Percentiles rank a stretch among this genome's conserved stretches.
Conservation (phyloP, 2,113 vertebrate genomes). For the Promerops cafer region DNA sequence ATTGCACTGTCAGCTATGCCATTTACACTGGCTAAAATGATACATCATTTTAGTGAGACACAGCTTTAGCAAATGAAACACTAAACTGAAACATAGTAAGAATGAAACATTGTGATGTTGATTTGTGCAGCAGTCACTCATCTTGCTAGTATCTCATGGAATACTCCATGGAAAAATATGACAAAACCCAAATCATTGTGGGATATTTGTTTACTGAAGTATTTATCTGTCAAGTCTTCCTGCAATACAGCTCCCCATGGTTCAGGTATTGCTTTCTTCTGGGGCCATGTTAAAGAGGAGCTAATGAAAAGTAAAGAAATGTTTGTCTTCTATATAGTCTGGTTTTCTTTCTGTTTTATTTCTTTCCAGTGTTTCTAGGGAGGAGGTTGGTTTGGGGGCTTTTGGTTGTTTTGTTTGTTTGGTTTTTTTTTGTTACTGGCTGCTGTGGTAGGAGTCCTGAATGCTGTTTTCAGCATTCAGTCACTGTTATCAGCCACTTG, state of each 20-base stretch:
- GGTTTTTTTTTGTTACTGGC: neutral
- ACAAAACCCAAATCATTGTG: neutral
- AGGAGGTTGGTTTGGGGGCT: neutral
- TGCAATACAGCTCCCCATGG: neutral
- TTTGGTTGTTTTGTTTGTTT: neutral
- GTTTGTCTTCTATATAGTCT: neutral
- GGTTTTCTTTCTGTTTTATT: neutral
- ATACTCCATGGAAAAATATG: neutral
- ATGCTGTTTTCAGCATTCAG: too few species aligned
- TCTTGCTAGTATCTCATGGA: neutral
- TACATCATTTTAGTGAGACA: neutral
- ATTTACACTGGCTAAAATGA: neutral
- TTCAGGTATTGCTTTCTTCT: neutral
- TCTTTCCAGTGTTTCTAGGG: neutral
- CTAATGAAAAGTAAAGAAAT: neutral
- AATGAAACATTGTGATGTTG: neutral
- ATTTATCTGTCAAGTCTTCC: neutral
- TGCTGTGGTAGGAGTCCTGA: neutral
- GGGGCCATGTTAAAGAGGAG: neutral
- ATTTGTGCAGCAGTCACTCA: neutral
- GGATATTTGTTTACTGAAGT: neutral
- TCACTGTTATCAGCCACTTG: neutral
- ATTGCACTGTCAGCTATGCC: neutral
- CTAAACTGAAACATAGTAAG: neutral
- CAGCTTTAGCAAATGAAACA: neutral